Conservation (phyloP, 2,888 invertebrate species). For the Sphaerophoria rueppellii region DNA sequence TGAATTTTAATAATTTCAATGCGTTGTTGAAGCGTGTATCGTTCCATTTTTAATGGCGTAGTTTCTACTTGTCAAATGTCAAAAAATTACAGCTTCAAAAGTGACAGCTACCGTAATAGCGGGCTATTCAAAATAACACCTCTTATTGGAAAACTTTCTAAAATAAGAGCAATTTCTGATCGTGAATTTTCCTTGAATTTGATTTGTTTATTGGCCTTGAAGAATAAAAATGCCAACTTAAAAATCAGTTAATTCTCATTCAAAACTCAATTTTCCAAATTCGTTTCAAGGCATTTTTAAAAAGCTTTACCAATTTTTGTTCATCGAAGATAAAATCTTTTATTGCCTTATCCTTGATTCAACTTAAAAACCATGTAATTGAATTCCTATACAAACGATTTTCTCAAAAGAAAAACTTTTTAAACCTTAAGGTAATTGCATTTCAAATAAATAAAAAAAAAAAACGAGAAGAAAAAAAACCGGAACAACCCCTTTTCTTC, state of each 20-base stretch:
- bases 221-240: neutral
- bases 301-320: neutral
- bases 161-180: too few species aligned
- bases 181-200: too few species aligned
- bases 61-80: too few species aligned
- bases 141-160: too few species aligned
- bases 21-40: too few species aligned
- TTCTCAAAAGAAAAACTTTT: constrained; percentile 15
- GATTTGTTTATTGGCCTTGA: too few species aligned
- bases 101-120: too few species aligned
- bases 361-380: constrained; percentile 5
- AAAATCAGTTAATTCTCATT: neutral
- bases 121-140: too few species aligned
- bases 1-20: too few species aligned
- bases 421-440: constrained; percentile 26
- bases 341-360: constrained; percentile 13
- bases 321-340: constrained; percentile 23
- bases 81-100: too few species aligned
- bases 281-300: neutral
- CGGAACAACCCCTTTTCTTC: constrained; percentile 15
- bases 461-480: constrained; percentile 33
- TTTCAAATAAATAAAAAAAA: constrained; percentile 45
- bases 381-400: constrained; percentile 3
- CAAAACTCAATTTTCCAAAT: neutral
- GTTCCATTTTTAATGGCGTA: too few species aligned